Evolutionary conservation across 2,797 vertebrate species (phyloP), one percentile per base, ranked within the genome.

Genomic region (Lacerta agilis): DNA sequence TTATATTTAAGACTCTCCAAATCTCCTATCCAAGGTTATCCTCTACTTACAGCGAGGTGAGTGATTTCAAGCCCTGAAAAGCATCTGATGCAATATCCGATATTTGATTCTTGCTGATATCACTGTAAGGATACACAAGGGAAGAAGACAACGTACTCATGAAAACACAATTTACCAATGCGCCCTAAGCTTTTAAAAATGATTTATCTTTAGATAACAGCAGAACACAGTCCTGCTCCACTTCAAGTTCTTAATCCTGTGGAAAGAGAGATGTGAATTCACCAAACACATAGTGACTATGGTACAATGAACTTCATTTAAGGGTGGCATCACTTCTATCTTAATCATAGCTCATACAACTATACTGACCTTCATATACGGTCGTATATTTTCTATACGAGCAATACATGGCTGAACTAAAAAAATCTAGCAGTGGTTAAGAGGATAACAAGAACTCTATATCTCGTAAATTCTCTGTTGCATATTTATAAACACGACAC

Each of bases 81-180:
- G 99, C 98, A 88, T 99, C 98, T 1, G 98, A 97, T 0, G 99
- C 99, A 41, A 99, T 98, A 96, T 99, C 99, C n/a, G 98, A 98
- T 96, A 99, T 98, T 96, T 99, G 99, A 97, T 99, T 99, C 97
- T 99, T 99, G 97, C 99, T 99, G 96, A 99, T 97, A 97, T 99
- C 99, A 97, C 99, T 99, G 96, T 81, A 95, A 97, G 96, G 67
- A 94, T 45, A 93, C 87, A 43, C 18, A 29, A 88, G 18, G 49
- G 20, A 73, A 73, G 83, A 91, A 83, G 17, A 72, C 89, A 91
- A 86, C 36, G 18, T 0, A 69, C 38, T 66, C 18, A 29, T 66
- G 67, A 92, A 91, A 38, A 79, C 27, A 45, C 49, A 55, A 77
- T 77, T 82, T 87, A 27, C 20, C 41, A 82, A 61, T 61, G 13